phyloP scores from a whole-genome alignment of 2,888 invertebrate species.

The Merodon equestris region DNA sequence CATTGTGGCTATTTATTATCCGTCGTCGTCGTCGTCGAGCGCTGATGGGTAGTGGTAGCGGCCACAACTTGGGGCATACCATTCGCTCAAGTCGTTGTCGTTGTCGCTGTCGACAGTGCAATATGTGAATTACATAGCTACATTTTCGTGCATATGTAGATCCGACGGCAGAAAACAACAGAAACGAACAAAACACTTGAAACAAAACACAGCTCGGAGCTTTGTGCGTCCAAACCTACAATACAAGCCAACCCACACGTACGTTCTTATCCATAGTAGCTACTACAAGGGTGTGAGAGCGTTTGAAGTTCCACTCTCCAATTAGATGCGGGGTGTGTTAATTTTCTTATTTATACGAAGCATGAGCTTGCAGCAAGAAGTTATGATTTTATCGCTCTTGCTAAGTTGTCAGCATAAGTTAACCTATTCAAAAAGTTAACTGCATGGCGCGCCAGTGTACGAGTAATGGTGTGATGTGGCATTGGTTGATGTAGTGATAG shows the following conservation, averaged over 20 bases:
- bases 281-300: neutral
- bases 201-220: neutral
- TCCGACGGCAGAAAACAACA: no score
- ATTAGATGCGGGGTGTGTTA: conserved; percentile 58
- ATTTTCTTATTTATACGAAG: conserved; percentile 44
- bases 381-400: conserved; percentile 68
- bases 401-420: conserved; percentile 69
- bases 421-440: conserved; percentile 62
- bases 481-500: conserved; percentile 11
- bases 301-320: conserved; percentile 38
- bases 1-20: conserved; percentile 69
- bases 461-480: conserved; percentile 4
- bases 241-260: no score
- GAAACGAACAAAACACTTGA: neutral
- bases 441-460: conserved; percentile 25
- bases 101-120: conserved; percentile 7
- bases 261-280: conserved; percentile 6
- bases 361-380: conserved; percentile 53
- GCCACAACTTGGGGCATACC: conserved; percentile 24
- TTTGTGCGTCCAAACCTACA: conserved; percentile 43
- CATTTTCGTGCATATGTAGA: no score
- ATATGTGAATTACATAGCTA: no score
- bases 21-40: conserved; percentile 31
- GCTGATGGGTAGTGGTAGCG: neutral
- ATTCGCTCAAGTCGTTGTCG: conserved; percentile 20